A percentile compares a stretch with the other conserved stretches of the same genome.
Evolutionary conservation across 2,888 invertebrate species (phyloP).

Genomic region (Vanessa cardui): DNA sequence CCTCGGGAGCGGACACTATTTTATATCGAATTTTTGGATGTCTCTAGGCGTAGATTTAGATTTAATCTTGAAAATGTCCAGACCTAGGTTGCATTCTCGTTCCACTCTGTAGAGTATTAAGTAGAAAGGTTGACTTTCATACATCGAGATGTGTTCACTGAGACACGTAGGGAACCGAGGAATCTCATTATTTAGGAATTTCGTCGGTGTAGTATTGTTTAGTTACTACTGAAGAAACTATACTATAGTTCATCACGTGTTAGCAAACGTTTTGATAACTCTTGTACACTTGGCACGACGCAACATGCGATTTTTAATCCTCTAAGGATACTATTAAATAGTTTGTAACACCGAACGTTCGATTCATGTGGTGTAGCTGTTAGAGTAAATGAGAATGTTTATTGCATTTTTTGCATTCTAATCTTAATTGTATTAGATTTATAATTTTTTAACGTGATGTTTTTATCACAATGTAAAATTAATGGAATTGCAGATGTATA

Average conservation of each 20-base stretch:
- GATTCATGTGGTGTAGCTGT: constrained; percentile 37
- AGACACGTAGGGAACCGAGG: not conserved
- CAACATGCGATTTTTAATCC: not conserved
- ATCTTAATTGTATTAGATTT: constrained; percentile 19
- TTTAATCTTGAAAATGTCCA: not conserved
- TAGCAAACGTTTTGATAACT: constrained; percentile 5
- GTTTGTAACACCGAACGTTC: not conserved
- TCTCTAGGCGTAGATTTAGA: constrained; percentile 1
- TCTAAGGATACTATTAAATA: constrained; percentile 1
- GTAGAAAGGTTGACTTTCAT: not conserved
- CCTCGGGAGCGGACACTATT: not conserved
- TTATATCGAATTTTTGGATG: constrained; percentile 3
- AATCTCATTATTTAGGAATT: not conserved
- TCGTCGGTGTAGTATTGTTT: not conserved
- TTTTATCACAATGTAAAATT: constrained; percentile 33
- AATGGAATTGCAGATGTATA: constrained; percentile 54
- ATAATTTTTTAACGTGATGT: constrained; percentile 21
- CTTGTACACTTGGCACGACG: constrained; percentile 5
- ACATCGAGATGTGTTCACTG: not conserved
- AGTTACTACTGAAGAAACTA: not conserved
- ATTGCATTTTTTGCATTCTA: constrained; percentile 27
- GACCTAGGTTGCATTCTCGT: not conserved
- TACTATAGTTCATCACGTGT: not conserved
- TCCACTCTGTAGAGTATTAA: not conserved
- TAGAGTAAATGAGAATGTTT: constrained; percentile 33